Evolutionary conservation across 92 coral and sea anemone species (phyloP).

Genomic region (Zoanthus gigantus): DNA sequence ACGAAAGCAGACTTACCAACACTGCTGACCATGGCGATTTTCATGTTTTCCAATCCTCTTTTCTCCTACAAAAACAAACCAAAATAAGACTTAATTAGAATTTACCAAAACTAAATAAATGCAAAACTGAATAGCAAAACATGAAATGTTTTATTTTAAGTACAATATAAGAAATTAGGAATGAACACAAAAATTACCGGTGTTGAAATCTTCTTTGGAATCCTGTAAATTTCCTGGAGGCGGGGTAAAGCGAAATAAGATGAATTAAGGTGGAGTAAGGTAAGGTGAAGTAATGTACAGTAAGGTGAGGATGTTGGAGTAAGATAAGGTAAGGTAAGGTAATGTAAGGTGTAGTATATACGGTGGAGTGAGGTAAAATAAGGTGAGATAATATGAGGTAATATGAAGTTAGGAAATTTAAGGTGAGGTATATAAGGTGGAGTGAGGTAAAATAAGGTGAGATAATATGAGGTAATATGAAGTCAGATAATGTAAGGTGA

Average conservation of each 20-base stretch:
- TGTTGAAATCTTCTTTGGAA: conserved; percentile 76
- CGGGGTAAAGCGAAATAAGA: background rate
- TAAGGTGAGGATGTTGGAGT: too few relatives aligned
- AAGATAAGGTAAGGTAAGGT: too few relatives aligned
- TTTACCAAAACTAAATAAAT: background rate
- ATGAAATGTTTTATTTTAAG: too few relatives aligned
- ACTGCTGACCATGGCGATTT: conserved; percentile 17
- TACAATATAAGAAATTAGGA: background rate
- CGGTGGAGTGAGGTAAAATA: too few relatives aligned
- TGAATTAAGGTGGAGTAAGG: background rate
- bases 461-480: too few relatives aligned
- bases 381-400: too few relatives aligned
- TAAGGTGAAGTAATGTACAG: too few relatives aligned
- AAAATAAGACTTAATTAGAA: background rate
- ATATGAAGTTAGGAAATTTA: too few relatives aligned
- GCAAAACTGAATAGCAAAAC: background rate
- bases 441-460: too few relatives aligned
- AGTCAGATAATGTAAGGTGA: too few relatives aligned
- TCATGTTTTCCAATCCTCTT: conserved; percentile 5
- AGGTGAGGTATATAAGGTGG: too few relatives aligned
- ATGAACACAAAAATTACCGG: conserved; percentile 59
- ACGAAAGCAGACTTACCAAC: conserved; percentile 16
- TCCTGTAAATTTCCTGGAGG: conserved; percentile 77
- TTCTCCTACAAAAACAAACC: conserved; percentile 39
- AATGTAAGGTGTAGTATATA: too few relatives aligned